Base-by-base conservation (phyloP, 2,797 vertebrate species). In the Enoplosus armatus region DNA sequence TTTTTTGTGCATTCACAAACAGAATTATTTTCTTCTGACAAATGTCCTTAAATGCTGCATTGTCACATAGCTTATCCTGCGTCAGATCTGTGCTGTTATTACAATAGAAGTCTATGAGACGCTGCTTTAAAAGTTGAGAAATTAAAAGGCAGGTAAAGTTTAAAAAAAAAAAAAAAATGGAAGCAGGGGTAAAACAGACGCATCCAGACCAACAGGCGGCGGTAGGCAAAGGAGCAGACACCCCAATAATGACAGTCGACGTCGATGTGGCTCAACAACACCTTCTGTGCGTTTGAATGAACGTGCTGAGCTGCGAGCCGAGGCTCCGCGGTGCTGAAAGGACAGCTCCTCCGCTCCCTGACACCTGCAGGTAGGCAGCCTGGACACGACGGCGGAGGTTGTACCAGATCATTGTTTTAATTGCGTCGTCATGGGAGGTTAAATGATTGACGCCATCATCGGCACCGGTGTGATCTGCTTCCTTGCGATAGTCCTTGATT, bases 141-240 rank as follows among this genome's bases (percentile, higher is more conserved):
- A 55, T 35, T 15, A 22, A 43, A 59, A 64, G 27, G 12, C 6
- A 29, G 6, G 11, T 20, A 15, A 29, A 31, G 5, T 0, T n/a
- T n/a, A n/a, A 22, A 20, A 27, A 26, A 11, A 24, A 1, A 10
- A 18, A 5, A 10, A 14, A 4, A 2, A 26, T 2, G 12, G 24
- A 43, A 37, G 37, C 12, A 10, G 20, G 1, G 26, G 8, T 5
- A 6, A 29, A 62, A 20, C 0, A 2, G 63, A 58, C 77, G 64
- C 89, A 91, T 91, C 94, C 93, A 83, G 74, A 63, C 95, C 95
- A 93, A 83, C 89, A 95, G 95, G 91, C 61, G 94, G 95, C 91
- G 93, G 79, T 94, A 89, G 79, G 91, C 53, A 77, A 66, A 72
- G 47, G 15, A 66, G 54, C 59, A 48, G 77, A 58, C 68, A 72